Conservation (phyloP, 1,140 invertebrate genomes). For the Pristionchus pacificus region DNA sequence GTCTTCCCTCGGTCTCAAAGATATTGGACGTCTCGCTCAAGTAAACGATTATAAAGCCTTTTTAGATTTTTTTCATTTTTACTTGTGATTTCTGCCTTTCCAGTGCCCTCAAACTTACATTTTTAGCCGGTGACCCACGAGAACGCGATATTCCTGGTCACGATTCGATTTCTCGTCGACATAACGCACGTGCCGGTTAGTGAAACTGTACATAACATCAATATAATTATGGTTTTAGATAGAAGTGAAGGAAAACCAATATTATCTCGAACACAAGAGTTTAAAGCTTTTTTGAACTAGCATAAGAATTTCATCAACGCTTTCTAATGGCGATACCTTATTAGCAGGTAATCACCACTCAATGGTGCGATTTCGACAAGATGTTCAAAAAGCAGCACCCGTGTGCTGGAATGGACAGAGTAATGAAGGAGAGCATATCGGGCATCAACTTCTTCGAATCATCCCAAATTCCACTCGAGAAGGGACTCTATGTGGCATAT, state of each 20-base stretch:
- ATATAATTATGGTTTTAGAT: too few species aligned
- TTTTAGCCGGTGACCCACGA: constrained; percentile 70
- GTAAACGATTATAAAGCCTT: too few species aligned
- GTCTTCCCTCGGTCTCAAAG: constrained; percentile 78
- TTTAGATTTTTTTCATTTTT: too few species aligned
- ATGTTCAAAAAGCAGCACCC: constrained; percentile 31
- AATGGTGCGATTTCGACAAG: constrained; percentile 28
- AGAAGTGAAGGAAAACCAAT: too few species aligned
- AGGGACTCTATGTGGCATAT: constrained; percentile 87
- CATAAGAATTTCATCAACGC: too few species aligned
- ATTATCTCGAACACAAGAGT: too few species aligned
- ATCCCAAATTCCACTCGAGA: constrained; percentile 72
- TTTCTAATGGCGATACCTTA: too few species aligned
- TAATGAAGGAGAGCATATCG: constrained; percentile 62
- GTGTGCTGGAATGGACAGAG: constrained; percentile 23
- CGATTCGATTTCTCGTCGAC: constrained; percentile 62
- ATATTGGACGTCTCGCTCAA: constrained; percentile 85
- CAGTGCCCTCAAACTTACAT: too few species aligned
- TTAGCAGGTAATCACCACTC: constrained; percentile 24
- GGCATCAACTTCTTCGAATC: constrained; percentile 87
- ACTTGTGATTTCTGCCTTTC: too few species aligned
- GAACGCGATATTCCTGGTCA: constrained; percentile 61
- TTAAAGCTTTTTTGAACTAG: too few species aligned
- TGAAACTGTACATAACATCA: too few species aligned
- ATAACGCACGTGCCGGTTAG: background rate